These are phyloP conservation scores for Eulemur albifrons DNA, from an alignment of 2,797 vertebrate species.

Conservation along the genomic window DNA sequence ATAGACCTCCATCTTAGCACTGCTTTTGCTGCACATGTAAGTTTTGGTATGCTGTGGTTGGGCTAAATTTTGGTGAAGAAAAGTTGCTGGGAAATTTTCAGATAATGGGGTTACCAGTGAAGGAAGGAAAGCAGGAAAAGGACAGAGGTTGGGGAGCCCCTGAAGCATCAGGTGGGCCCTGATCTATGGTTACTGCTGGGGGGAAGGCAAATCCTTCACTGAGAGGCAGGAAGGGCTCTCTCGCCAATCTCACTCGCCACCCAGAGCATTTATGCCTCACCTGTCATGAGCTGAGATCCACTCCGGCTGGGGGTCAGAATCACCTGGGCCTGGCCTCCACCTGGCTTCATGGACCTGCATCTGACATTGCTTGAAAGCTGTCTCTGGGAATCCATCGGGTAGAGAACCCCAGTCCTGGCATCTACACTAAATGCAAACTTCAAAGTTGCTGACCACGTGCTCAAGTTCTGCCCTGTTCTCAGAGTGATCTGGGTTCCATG, in stretches of 20 bases:
- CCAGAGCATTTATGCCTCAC: too few relatives aligned
- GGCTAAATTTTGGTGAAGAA: neutral
- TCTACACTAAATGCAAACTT: neutral
- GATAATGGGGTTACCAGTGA: neutral
- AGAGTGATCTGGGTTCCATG: neutral
- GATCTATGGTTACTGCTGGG: neutral
- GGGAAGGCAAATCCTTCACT: neutral
- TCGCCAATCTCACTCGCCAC: neutral
- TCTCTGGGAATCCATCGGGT: neutral
- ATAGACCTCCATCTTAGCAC: neutral
- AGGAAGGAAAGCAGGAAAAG: neutral
- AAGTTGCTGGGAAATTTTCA: neutral
- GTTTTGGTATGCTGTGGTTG: neutral
- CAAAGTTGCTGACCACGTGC: neutral
- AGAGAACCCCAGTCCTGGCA: neutral
- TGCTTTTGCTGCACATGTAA: neutral
- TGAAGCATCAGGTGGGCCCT: neutral
- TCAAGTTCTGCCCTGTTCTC: neutral
- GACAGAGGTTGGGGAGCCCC: neutral
- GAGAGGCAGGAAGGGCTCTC: neutral
- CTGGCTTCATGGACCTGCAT: neutral
- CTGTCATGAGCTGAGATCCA: neutral
- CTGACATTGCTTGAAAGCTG: neutral
- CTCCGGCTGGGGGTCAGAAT: too few relatives aligned
- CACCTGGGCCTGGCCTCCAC: neutral